Evolutionary conservation across 2,888 invertebrate genomes (phyloP).

Genomic region (Allolobophora icterica): DNA sequence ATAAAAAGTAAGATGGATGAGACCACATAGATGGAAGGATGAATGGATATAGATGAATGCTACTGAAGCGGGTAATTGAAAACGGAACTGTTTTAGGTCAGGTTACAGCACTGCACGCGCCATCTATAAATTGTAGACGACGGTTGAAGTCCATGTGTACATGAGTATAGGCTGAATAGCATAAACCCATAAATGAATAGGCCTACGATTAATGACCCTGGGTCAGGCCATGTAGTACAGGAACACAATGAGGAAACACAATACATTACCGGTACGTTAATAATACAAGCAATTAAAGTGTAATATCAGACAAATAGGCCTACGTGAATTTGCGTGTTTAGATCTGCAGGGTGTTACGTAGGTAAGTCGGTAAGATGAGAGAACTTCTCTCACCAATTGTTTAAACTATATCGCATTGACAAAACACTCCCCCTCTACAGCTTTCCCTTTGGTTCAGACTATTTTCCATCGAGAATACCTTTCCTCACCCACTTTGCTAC

Average conservation of each 20-base stretch:
- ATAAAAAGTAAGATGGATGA: too few relatives aligned
- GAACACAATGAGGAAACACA: not conserved
- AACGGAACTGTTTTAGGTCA: not conserved
- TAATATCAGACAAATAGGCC: not conserved
- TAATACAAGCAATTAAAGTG: not conserved
- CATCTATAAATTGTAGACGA: not conserved
- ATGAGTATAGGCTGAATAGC: too few relatives aligned
- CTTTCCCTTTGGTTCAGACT: not conserved
- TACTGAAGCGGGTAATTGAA: not conserved
- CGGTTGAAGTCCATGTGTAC: not conserved
- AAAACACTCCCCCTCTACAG: too few relatives aligned
- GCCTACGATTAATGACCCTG: not conserved
- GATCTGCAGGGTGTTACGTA: too few relatives aligned
- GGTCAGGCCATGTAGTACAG: not conserved
- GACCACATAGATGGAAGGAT: not conserved
- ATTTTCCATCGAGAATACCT: not conserved
- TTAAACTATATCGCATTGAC: too few relatives aligned
- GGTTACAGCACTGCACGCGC: not conserved
- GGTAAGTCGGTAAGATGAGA: too few relatives aligned
- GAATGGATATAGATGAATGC: not conserved
- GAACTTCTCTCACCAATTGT: too few relatives aligned
- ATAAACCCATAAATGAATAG: too few relatives aligned
- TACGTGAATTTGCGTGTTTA: not conserved
- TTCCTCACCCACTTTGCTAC: not conserved
- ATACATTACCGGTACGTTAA: not conserved